A percentile compares a stretch with the other conserved stretches of the same genome.
Conservation (phyloP, 2,888 invertebrate genomes). For the Eilema griseolum region DNA sequence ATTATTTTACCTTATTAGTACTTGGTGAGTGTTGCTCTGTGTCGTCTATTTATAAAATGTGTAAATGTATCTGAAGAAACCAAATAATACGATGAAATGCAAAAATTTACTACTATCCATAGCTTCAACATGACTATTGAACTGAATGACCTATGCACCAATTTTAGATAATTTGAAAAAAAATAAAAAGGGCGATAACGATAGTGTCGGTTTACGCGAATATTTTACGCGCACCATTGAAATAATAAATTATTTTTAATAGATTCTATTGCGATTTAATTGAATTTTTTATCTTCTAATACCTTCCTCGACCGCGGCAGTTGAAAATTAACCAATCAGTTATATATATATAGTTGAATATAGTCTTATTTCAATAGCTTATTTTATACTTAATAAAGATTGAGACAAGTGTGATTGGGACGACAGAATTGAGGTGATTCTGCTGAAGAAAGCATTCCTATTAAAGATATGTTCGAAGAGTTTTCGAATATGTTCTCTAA, state of each 20-base stretch:
- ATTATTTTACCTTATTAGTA: conserved; percentile 54
- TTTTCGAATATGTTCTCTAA: not conserved
- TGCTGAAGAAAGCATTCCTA: not conserved
- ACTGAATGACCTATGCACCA: not conserved
- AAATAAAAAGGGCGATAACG: not conserved
- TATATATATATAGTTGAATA: too few relatives aligned
- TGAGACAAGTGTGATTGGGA: too few relatives aligned
- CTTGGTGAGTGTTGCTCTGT: conserved; percentile 56
- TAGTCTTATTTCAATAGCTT: too few relatives aligned
- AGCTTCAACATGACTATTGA: not conserved
- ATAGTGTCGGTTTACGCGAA: too few relatives aligned
- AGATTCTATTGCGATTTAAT: too few relatives aligned
- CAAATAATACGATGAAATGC: not conserved
- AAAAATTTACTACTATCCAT: too few relatives aligned
- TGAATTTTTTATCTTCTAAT: too few relatives aligned
- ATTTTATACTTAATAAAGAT: too few relatives aligned
- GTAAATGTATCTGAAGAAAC: not conserved
- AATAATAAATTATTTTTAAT: not conserved
- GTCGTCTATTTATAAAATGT: not conserved
- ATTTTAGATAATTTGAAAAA: not conserved
- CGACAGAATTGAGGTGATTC: not conserved
- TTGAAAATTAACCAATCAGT: too few relatives aligned
- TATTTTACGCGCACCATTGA: too few relatives aligned
- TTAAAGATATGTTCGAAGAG: not conserved
- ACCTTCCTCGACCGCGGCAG: too few relatives aligned